Base-by-base conservation (phyloP, 2,797 vertebrate species). In the Molossus alvarezi region DNA sequence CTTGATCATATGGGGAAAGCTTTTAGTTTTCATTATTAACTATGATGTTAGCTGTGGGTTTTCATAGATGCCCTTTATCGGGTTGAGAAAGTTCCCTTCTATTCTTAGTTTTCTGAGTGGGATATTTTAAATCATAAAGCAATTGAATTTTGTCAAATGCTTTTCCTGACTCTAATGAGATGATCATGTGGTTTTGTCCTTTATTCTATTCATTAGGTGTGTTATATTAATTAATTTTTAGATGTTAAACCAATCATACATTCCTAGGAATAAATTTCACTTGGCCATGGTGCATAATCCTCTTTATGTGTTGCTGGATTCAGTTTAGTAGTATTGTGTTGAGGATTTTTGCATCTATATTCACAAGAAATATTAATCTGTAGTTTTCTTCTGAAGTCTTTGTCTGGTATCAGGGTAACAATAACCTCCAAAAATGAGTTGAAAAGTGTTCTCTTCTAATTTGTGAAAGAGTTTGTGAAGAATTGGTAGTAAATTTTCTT, bases 401-500 rank as follows among this genome's bases (percentile, higher is more conserved):
- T 82, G 65, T 88, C 79, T 27, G 21, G 23, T 84, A 83, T 90
- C 11, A 94, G 14, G 48, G 51, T 81, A 91, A 71, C 33, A 71
- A 11, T 81, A 88, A 90, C 23, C 29, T 86, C 80, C 58, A 12
- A 73, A 67, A 73, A 79, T 86, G 69, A 89, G 69, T 23, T 75
- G 25, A 73, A 37, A 81, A 86, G 69, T 86, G 9, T 80, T 88
- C 72, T 89, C 29, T 95, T 71, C 64, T 21, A 27, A 77, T 77
- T 85, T 94, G 29, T 83, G 80, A 58, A 90, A 91, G 48, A 72
- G 41, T 85, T 89, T 89, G 75, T 88, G 88, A 95, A 89, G 29
- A 89, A 86, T 72, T 82, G 64, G 48, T 41, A 65, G 81, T 57
- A 86, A 64, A 65, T 82, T 57, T 64, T 88, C 82, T 58, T 87